Evolutionary conservation across 2,113 vertebrate genomes (phyloP), one percentile per base, ranked within the genome.

Genomic region (Amblyopsis rosae): DNA sequence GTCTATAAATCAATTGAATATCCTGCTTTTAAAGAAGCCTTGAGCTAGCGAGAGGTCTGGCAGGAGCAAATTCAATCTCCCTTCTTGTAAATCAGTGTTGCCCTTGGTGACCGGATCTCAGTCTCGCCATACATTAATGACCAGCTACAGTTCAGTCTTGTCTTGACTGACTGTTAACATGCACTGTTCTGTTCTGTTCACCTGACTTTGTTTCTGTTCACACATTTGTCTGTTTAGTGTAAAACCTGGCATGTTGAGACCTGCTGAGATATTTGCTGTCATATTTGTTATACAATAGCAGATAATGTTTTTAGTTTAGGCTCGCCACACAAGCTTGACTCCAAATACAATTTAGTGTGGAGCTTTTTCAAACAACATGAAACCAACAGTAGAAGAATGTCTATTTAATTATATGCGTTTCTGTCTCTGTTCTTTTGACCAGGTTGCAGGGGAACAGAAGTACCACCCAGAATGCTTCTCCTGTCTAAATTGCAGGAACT

Each of bases 381-480:
- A 8, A 26, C 12, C 15, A 16, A 19, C 2, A 4, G 33, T 32
- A 56, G 2, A 9, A 12, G 1, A 12, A 13, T 16, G 1, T 71
- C 46, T 12, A 12, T 59, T 64, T 49, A 41, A 53, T 6, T n/a
- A 3, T 75, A 1, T 62, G 9, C 45, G 7, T 16, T 75, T 69
- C 26, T 26, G 3, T 26, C 26, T 26, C 26, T 26, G 26, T 26
- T 76, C 33, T 13, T 11, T 33, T 63, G 0, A 0, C 0, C 87
- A 98, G 98, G 98, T 99, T 59, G 98, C 98, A 0, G 98, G 98
- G 62, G 98, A 99, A 77, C 95, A 98, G 87, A 99, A 99, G 80
- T 99, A 99, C 83, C 98, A 99, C 87, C 98, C 98, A 0, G 98
- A 99, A 82, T 99, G 98, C 85, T 99, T 99, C 93, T 95, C 93